phyloP scores from a whole-genome alignment of 2,797 vertebrate species.

The Astyanax mexicanus region DNA sequence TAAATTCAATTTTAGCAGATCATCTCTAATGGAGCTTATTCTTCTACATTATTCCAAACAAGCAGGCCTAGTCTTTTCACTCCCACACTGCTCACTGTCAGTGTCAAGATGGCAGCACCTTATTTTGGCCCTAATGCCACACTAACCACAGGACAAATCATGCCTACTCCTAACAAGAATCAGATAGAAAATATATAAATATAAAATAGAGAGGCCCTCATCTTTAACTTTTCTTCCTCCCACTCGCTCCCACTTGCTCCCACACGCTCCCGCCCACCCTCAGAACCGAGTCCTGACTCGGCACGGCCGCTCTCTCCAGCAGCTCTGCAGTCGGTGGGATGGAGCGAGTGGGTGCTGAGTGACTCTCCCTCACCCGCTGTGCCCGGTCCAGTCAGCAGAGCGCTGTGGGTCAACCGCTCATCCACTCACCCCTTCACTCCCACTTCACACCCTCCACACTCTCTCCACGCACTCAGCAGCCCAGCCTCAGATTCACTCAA shows the following conservation, averaged over 20 bases:
- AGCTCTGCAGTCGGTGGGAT: constrained; percentile 30
- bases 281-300: constrained; percentile 4
- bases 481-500: neutral
- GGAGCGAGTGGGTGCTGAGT: constrained; percentile 35
- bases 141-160: constrained; percentile 63
- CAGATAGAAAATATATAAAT: constrained; percentile 68
- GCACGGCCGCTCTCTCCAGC: neutral
- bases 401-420: neutral
- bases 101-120: constrained; percentile 45
- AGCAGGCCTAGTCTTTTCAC: neutral
- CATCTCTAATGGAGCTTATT: neutral
- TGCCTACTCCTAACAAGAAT: constrained; percentile 59
- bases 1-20: neutral
- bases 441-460: neutral
- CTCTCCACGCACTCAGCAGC: constrained; percentile 30
- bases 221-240: constrained; percentile 50
- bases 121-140: constrained; percentile 50
- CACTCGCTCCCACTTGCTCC: constrained; percentile 5
- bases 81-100: constrained; percentile 1
- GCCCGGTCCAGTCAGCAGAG: neutral
- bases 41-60: constrained; percentile 12
- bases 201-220: constrained; percentile 56
- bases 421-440: constrained; percentile 7
- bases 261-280: constrained; percentile 42
- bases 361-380: constrained; percentile 2